phyloP scores from a whole-genome alignment of 2,888 invertebrate species.

The Trichogramma dendrolimi region DNA sequence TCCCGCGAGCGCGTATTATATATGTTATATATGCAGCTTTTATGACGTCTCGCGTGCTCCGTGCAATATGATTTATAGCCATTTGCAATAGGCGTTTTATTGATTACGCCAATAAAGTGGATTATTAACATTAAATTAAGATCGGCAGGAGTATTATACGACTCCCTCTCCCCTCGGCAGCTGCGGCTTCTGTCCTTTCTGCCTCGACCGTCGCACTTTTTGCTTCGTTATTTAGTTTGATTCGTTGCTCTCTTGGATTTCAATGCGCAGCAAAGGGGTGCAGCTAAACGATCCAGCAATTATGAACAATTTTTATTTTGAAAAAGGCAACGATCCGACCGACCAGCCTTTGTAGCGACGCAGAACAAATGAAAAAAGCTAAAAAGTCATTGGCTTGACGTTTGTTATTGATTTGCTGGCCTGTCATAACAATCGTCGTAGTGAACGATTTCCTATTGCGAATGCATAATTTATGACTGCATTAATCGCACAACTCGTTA shows the following conservation, averaged over 20 bases:
- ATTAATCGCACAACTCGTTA: not conserved
- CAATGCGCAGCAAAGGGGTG: not conserved
- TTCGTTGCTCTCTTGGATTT: constrained; percentile 4
- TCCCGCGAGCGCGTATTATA: not conserved
- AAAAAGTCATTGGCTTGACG: constrained; percentile 2
- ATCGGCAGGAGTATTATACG: constrained; percentile 10
- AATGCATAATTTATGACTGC: constrained; percentile 16
- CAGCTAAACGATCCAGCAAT: constrained; percentile 5
- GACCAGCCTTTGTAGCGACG: too few relatives aligned
- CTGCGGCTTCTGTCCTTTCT: too few relatives aligned
- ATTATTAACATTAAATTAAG: constrained; percentile 19
- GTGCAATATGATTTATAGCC: constrained; percentile 20
- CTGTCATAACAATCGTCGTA: constrained; percentile 10
- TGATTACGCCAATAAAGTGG: constrained; percentile 17
- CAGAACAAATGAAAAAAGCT: constrained; percentile 1
- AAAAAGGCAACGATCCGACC: constrained; percentile 10
- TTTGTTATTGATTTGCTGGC: constrained; percentile 18
- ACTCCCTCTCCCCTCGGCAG: too few relatives aligned
- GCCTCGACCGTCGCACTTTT: too few relatives aligned
- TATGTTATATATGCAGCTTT: constrained; percentile 4
- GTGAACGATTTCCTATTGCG: constrained; percentile 5
- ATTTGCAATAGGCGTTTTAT: constrained; percentile 17
- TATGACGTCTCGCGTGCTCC: constrained; percentile 3
- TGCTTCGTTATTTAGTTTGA: too few relatives aligned
- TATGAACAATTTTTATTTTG: too few relatives aligned